These are phyloP conservation scores for Silvanus unidentatus DNA, from an alignment of 2,888 invertebrate genomes.

Conservation along the genomic window DNA sequence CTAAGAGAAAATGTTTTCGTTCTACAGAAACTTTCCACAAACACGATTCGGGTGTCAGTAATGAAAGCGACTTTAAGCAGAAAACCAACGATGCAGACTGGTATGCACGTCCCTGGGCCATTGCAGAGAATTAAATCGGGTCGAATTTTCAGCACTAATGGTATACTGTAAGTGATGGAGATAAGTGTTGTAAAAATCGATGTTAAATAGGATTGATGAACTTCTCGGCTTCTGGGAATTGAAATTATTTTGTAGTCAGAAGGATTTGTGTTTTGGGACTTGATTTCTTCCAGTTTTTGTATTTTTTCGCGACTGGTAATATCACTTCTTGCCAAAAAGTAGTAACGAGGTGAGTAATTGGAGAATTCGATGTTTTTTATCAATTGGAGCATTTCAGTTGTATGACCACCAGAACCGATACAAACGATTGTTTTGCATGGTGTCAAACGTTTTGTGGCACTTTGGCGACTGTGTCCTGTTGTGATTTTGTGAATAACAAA, in stretches of 20 bases:
- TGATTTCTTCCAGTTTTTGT: constrained; percentile 46
- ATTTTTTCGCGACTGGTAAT: constrained; percentile 67
- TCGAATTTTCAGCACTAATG: constrained; percentile 59
- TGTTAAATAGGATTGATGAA: constrained; percentile 77
- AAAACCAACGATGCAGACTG: constrained; percentile 76
- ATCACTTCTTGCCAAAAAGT: constrained; percentile 75
- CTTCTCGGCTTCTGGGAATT: constrained; percentile 81
- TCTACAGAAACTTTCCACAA: constrained; percentile 92
- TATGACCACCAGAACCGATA: constrained; percentile 85
- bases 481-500: constrained; percentile 42
- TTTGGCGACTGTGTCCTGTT: constrained; percentile 35
- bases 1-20: constrained; percentile 83
- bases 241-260: constrained; percentile 49
- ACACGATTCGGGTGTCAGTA: constrained; percentile 69
- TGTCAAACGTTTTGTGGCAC: constrained; percentile 26
- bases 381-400: constrained; percentile 85
- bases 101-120: constrained; percentile 96
- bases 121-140: constrained; percentile 86
- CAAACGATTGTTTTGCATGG: constrained; percentile 55
- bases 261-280: constrained; percentile 18
- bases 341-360: constrained; percentile 68
- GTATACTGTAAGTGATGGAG: constrained; percentile 64
- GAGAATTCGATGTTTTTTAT: constrained; percentile 56
- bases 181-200: constrained; percentile 72
- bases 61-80: constrained; percentile 64